phyloP scores from a whole-genome alignment of 2,797 vertebrate species.

The Steatocranus sp. region DNA sequence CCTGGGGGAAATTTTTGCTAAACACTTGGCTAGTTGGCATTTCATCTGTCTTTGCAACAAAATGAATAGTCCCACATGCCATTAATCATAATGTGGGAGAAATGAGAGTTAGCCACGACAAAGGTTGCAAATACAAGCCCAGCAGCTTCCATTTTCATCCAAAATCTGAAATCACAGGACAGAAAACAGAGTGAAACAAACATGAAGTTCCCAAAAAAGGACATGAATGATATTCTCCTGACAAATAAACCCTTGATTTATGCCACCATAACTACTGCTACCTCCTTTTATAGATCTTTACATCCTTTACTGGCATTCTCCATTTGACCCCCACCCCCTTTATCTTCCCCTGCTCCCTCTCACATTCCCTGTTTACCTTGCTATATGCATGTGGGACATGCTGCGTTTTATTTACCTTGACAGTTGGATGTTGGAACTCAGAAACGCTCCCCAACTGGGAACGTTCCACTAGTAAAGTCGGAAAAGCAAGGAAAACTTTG shows the following conservation, averaged over 20 bases:
- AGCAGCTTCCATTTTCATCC: not conserved
- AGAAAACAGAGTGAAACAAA: not conserved
- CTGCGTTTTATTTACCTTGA: not conserved
- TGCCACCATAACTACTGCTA: not conserved
- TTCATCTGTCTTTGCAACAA: not conserved
- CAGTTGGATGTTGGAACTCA: not conserved
- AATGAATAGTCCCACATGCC: not conserved
- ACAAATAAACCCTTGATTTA: not conserved
- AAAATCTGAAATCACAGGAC: not conserved
- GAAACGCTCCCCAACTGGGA: accelerated
- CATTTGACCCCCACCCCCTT: not conserved
- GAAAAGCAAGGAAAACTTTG: not conserved
- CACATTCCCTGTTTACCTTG: not conserved
- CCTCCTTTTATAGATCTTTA: not conserved
- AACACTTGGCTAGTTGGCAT: not conserved
- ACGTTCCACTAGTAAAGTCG: not conserved
- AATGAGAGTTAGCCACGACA: not conserved
- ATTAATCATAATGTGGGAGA: not conserved
- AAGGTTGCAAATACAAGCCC: not conserved
- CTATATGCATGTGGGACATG: not conserved
- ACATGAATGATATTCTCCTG: not conserved
- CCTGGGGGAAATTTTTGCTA: not conserved
- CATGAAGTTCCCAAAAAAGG: not conserved
- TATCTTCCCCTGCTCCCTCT: not conserved
- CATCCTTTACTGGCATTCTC: not conserved